A percentile compares a stretch with the other conserved stretches of the same genome.
Evolutionary conservation across 2,113 vertebrate genomes (phyloP).

Genomic region (Bettongia penicillata): DNA sequence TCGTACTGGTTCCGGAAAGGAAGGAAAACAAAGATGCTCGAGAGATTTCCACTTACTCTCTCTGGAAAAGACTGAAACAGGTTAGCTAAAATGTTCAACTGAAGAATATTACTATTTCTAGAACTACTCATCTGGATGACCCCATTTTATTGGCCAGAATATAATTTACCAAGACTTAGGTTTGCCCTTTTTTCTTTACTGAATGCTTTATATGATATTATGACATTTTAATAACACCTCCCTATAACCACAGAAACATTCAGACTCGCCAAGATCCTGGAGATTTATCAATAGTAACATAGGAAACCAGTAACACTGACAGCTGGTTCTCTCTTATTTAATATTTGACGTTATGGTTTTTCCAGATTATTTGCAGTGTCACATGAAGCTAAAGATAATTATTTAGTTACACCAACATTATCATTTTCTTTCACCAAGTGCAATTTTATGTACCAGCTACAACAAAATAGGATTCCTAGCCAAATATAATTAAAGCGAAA

Average conservation of each 20-base stretch:
- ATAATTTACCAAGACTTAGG: not conserved
- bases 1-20: not conserved
- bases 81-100: not conserved
- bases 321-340: not conserved
- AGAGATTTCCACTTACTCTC: not conserved
- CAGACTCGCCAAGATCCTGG: not conserved
- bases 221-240: not conserved
- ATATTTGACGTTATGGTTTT: not conserved
- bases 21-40: not conserved
- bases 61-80: not conserved
- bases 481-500: not conserved
- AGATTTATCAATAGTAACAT: not conserved
- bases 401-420: not conserved
- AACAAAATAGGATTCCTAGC: not conserved
- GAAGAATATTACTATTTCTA: not conserved
- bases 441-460: not conserved
- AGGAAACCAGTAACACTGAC: not conserved
- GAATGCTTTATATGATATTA: not conserved
- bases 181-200: not conserved
- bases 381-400: not conserved
- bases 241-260: not conserved
- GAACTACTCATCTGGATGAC: not conserved
- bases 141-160: not conserved
- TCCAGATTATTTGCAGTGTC: not conserved
- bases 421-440: not conserved